These are phyloP conservation scores for Chouioia cunea DNA, from an alignment of 2,888 invertebrate genomes.

Conservation along the genomic window DNA sequence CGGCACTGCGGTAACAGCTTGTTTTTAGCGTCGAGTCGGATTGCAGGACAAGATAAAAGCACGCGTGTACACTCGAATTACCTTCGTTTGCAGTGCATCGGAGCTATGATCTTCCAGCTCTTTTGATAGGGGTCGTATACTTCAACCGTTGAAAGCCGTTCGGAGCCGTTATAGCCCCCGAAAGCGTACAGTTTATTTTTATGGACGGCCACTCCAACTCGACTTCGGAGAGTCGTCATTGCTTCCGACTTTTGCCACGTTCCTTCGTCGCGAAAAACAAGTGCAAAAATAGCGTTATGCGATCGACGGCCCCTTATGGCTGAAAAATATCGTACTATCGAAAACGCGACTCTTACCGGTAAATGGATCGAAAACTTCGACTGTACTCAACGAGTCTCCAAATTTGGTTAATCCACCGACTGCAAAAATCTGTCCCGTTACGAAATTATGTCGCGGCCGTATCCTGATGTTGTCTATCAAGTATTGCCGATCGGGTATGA, in stretches of 20 bases:
- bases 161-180: slow-evolving; percentile 87
- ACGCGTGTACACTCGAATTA: slow-evolving; percentile 56
- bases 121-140: slow-evolving; percentile 82
- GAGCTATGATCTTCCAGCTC: slow-evolving; percentile 82
- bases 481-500: slow-evolving; percentile 87
- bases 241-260: slow-evolving; percentile 84
- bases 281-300: background rate
- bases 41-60: slow-evolving; percentile 5
- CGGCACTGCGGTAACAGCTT: slow-evolving; percentile 71
- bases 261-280: slow-evolving; percentile 59
- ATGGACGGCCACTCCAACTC: slow-evolving; percentile 88
- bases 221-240: slow-evolving; percentile 86
- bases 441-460: slow-evolving; percentile 79
- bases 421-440: slow-evolving; percentile 86
- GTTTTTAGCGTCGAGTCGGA: background rate
- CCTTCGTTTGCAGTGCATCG: slow-evolving; percentile 87
- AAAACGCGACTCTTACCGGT: slow-evolving; percentile 57
- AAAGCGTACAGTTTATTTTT: slow-evolving; percentile 84
- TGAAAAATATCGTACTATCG: slow-evolving; percentile 3
- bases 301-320: too few relatives aligned
- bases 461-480: slow-evolving; percentile 82
- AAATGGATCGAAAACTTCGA: slow-evolving; percentile 85
- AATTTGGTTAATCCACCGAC: slow-evolving; percentile 88
- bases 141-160: slow-evolving; percentile 86
- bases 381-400: slow-evolving; percentile 86